These are phyloP conservation scores for Meloidogyne chitwoodi DNA, from an alignment of 1,140 invertebrate species.

Conservation along the genomic window DNA sequence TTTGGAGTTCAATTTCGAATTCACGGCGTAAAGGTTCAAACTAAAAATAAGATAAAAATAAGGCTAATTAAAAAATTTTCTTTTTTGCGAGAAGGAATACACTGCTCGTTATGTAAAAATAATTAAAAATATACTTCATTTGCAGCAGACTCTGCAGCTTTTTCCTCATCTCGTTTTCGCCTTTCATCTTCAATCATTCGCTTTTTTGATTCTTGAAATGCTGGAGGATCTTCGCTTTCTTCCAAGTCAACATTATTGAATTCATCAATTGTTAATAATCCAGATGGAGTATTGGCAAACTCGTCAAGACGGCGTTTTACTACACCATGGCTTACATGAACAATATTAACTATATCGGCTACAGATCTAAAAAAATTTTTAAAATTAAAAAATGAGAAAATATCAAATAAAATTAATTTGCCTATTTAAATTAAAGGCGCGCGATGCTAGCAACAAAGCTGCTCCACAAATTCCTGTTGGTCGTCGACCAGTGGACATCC, in stretches of 20 bases:
- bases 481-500: slow-evolving; percentile 86
- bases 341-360: slow-evolving; percentile 81
- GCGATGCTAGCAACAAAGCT: slow-evolving; percentile 83
- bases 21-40: slow-evolving; percentile 43
- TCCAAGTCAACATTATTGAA: slow-evolving; percentile 88
- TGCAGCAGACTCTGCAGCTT: slow-evolving; percentile 39
- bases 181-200: slow-evolving; percentile 18
- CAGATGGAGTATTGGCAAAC: slow-evolving; percentile 89
- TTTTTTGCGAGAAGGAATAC: too few relatives aligned
- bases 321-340: slow-evolving; percentile 56
- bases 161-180: slow-evolving; percentile 43
- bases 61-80: not conserved
- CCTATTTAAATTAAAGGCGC: slow-evolving; percentile 80
- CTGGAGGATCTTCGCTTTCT: slow-evolving; percentile 56
- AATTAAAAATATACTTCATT: slow-evolving; percentile 36
- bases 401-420: too few relatives aligned
- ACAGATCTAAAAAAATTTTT: slow-evolving; percentile 65
- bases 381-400: not conserved
- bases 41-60: slow-evolving; percentile 26
- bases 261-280: slow-evolving; percentile 83
- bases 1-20: slow-evolving; percentile 49
- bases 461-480: slow-evolving; percentile 91
- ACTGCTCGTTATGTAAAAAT: slow-evolving; percentile 3
- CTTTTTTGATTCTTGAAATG: slow-evolving; percentile 45
- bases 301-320: slow-evolving; percentile 72